Base-by-base conservation (phyloP, 2,888 invertebrate genomes). In the Drosophila subquinaria region DNA sequence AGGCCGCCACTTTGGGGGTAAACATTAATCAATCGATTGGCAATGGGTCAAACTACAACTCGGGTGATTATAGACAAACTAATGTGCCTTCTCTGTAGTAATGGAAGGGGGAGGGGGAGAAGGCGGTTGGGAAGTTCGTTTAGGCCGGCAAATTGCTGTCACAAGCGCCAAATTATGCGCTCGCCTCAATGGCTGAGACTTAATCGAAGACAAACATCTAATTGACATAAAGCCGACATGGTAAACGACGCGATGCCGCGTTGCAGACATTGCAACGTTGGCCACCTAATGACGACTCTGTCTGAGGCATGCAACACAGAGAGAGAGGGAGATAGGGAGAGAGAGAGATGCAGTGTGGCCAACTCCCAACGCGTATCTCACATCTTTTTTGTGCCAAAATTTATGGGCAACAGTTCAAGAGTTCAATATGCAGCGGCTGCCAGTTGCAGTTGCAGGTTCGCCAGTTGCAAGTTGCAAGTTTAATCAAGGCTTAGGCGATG, bases 201-300 rank as follows among this genome's bases (percentile, higher is more conserved):
- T 82, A 82, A 83, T 83, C 83, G 83, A 75, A 88, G 89, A 80
- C 81, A 88, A 86, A 86, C 83, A 83, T 83, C 81, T 83, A 84
- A 84, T 89, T 84, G 84, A 84, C 84, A 89, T 86, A 81, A 78
- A 84, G 89, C 84, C 89, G 89, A 84, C 84, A 83, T 81, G 77
- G 55, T 81, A 81, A 88, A 82, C 87, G 87, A 86, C 51, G 47
- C 59, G 13, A 43, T 30, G 20, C 51, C 51, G 47, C 59, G 59
- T 48, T 48, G 59, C 51, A 51, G 20, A 51, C 50, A 51, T 20
- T 35, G 35, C 56, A 56, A 45, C 53, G 17, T 45, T 45, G 27
- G 61, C 74, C 43, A 40, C 42, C 77, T 67, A 76, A 80, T 69
- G 84, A 71, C 55, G 71, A 67, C 88, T 75, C 73, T 65, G 69